A percentile compares a stretch with the other conserved stretches of the same genome.
These are phyloP conservation scores for Pterocles orientalis DNA, from an alignment of 2,113 vertebrate genomes.

Conservation along the genomic window DNA sequence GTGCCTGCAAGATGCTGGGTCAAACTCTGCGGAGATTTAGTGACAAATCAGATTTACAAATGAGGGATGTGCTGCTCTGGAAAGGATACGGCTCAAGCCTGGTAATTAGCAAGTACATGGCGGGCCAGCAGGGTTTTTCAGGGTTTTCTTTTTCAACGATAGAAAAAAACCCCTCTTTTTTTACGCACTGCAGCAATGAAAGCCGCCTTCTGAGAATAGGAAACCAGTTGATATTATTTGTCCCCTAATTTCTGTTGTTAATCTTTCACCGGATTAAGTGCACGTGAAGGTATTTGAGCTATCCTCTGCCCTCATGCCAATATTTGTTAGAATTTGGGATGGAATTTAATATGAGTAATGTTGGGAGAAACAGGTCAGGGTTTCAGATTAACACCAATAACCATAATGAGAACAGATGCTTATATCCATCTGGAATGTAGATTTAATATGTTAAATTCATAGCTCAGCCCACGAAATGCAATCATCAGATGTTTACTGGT, in stretches of 20 bases:
- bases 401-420: slow-evolving; percentile 82
- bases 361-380: slow-evolving; percentile 78
- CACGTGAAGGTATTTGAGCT: slow-evolving; percentile 30
- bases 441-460: slow-evolving; percentile 74
- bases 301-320: neutral
- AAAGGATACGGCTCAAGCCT: neutral
- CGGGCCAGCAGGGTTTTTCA: neutral
- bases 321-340: slow-evolving; percentile 32
- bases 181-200: neutral
- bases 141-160: neutral
- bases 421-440: slow-evolving; percentile 76
- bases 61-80: neutral
- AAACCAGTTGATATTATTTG: neutral
- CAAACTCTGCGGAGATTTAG: slow-evolving; percentile 42
- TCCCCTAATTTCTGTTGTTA: neutral
- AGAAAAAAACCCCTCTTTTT: neutral
- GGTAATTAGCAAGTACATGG: neutral
- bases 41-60: slow-evolving; percentile 61
- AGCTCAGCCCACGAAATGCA: slow-evolving; percentile 78
- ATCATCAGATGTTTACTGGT: slow-evolving; percentile 82
- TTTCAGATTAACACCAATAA: slow-evolving; percentile 80
- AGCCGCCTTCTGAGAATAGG: neutral
- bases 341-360: slow-evolving; percentile 78
- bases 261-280: neutral
- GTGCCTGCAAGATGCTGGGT: slow-evolving; percentile 35